Evolutionary conservation across 1,140 invertebrate genomes (phyloP).

Genomic region (Hesperophylax magnus): DNA sequence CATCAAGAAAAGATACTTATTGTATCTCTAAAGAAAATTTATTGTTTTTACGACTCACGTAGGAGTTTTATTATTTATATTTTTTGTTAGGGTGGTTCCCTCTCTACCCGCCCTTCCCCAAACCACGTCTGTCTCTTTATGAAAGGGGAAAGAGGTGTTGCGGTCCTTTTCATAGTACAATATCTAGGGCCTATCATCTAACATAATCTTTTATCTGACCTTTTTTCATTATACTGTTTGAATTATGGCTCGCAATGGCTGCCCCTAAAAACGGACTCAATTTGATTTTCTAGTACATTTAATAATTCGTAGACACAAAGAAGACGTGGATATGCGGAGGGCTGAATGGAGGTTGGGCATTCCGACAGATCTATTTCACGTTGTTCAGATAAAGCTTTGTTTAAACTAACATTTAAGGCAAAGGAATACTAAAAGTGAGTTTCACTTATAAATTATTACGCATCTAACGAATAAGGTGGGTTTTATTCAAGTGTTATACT

Average conservation of each 20-base stretch:
- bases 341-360: neutral
- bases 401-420: too few species aligned
- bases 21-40: conserved; percentile 59
- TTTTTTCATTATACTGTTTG: conserved; percentile 37
- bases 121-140: conserved; percentile 18
- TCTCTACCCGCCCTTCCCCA: conserved; percentile 17
- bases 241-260: conserved; percentile 25
- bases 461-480: too few species aligned
- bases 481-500: too few species aligned
- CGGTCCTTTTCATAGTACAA: conserved; percentile 25
- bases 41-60: conserved; percentile 58
- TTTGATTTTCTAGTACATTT: conserved; percentile 44
- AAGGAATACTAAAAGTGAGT: too few species aligned
- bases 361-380: too few species aligned
- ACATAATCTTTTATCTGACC: conserved; percentile 41
- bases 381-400: too few species aligned
- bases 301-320: conserved; percentile 37
- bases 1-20: conserved; percentile 57
- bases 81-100: conserved; percentile 53
- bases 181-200: conserved; percentile 40
- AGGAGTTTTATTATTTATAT: conserved; percentile 59
- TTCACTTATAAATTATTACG: too few species aligned
- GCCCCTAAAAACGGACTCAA: conserved; percentile 30
- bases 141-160: conserved; percentile 30
- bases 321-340: neutral